Percentiles rank a stretch among this genome's conserved stretches.
These are phyloP conservation scores for Fukomys damarensis DNA, from an alignment of 2,113 vertebrate species.

Conservation along the genomic window DNA sequence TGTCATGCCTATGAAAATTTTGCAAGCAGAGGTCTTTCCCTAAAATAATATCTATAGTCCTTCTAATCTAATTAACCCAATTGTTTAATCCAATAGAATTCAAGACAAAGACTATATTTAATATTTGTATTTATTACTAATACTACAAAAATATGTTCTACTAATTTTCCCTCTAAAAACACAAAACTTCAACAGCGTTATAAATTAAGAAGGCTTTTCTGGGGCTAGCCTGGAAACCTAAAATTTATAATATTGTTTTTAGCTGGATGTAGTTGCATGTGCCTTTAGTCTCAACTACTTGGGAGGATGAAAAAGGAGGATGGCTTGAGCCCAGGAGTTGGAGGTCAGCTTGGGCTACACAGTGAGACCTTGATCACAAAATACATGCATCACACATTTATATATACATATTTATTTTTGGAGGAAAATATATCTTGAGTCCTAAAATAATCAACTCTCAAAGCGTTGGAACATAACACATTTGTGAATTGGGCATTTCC, in stretches of 20 bases:
- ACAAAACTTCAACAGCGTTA: background rate
- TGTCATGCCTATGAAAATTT: background rate
- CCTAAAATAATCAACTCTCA: background rate
- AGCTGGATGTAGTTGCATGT: background rate
- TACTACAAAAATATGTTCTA: background rate
- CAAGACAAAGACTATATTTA: background rate
- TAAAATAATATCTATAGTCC: background rate
- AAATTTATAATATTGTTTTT: background rate
- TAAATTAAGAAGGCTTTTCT: background rate
- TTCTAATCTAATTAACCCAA: background rate
- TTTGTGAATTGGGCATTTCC: conserved; percentile 5
- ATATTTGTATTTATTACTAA: background rate
- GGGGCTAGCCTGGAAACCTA: background rate
- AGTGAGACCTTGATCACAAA: background rate
- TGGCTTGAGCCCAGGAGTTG: background rate
- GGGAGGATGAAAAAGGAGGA: background rate
- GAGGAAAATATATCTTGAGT: background rate
- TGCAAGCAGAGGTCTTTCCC: background rate
- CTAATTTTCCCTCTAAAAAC: background rate
- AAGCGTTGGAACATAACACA: background rate
- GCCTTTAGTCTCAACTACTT: background rate
- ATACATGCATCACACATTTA: background rate
- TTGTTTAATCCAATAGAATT: background rate
- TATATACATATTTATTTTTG: background rate
- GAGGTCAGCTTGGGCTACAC: background rate